Evolutionary conservation across 2,888 invertebrate genomes (phyloP), one percentile per base, ranked within the genome.

Genomic region (Resseliella maxima): DNA sequence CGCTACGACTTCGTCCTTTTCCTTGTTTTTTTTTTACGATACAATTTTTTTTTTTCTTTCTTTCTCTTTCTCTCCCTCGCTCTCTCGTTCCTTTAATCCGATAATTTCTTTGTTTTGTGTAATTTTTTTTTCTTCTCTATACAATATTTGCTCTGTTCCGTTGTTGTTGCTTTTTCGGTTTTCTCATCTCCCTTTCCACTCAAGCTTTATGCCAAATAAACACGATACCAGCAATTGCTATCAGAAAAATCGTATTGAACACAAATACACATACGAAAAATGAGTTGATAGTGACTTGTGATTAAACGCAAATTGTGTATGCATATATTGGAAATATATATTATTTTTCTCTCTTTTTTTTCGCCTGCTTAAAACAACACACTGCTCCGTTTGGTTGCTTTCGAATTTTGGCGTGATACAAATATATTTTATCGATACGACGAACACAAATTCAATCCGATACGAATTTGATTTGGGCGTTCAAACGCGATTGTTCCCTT

Each of bases 341-440:
- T n/a, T n/a, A n/a, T n/a, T n/a, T n/a, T n/a, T n/a, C n/a, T n/a
- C n/a, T n/a, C n/a, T n/a, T n/a, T n/a, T 31, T 72, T 72, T 72
- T 2, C 59, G 46, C 46, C 46, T 15, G 2, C 2, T 50, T 50
- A 2, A 18, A 50, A 50, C 8, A n/a, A 50, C 18, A 50, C 8
- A 50, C 72, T 27, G 12, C n/a, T 83, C 21, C 83, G 83, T 83
- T 38, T 24, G n/a, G 35, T 81, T 81, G 18, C n/a, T 38, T n/a
- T 38, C 83, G 83, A 83, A 38, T n/a, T 83, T 83, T 83, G 46
- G 85, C 85, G 85, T 85, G 85, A 85, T 85, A 85, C 31, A 45
- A 45, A 85, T 85, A 85, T 85, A 85, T 85, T 85, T 83, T 38
- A 83, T 83, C 36, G 36, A 83, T 83, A 38, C 38, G 2, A n/a